Evolutionary conservation across 2,888 invertebrate species (phyloP), one percentile per base, ranked within the genome.

Genomic region (Diloba caeruleocephala): DNA sequence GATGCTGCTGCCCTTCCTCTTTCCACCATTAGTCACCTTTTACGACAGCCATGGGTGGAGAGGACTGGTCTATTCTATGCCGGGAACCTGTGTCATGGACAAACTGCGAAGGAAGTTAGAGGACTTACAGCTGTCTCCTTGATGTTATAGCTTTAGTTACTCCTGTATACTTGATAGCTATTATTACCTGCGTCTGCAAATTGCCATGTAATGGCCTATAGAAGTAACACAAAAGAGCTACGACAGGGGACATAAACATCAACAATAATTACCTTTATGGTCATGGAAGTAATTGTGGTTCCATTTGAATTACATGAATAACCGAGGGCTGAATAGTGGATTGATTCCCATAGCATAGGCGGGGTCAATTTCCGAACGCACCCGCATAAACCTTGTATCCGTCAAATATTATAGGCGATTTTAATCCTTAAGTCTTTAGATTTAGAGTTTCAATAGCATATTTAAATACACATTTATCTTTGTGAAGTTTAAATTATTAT

Each of bases 291-390:
- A 57, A 57, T 53, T 60, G 59, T 25, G 53, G 51, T 54, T 61
- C 36, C 54, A 61, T 71, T 72, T 49, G 43, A 58, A 68, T 71
- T 34, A 50, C 46, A 39, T 64, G 52, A 71, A 74, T 68, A 45
- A 57, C 44, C 53, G 55, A 43, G 34, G 48, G 46, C 54, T 59
- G 56, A 55, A 68, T 74, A 55, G 53, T 29, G 46, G 43, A 73
- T 75, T 64, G 66, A 66, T 64, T 66, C 71, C 58, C 60, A 75
- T 75, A 59, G 51, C 57, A 42, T 38, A 77, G 78, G 75, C 68
- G 75, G 78, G 83, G 84, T 84, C 84, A 83, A 83, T 79, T 84
- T 79, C 78, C 77, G 76, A 76, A 74, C 78, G 71, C 70, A 82
- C 87, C 88, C 88, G 87, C 84, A 85, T 85, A 64, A 62, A 72